These are phyloP conservation scores for Drosophila seguyi DNA, from an alignment of 1,140 invertebrate genomes.

Conservation along the genomic window DNA sequence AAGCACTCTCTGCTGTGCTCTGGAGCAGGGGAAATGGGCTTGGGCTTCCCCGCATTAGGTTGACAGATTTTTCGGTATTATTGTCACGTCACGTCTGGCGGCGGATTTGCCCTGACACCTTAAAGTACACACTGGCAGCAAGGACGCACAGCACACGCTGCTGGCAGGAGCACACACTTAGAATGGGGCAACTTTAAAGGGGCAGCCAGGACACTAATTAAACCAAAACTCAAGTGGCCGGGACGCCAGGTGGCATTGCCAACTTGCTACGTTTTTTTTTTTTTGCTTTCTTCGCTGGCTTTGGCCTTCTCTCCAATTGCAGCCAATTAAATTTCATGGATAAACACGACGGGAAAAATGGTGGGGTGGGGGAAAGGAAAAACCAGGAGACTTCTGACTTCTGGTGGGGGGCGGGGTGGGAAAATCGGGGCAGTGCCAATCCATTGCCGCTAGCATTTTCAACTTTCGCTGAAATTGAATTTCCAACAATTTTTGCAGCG, in stretches of 20 bases:
- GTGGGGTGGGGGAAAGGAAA: not conserved
- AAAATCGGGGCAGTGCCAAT: slow-evolving; percentile 11
- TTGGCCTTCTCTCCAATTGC: slow-evolving; percentile 25
- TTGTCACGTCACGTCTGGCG: slow-evolving; percentile 80
- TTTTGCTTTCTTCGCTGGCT: not conserved
- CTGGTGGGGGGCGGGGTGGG: slow-evolving; percentile 30
- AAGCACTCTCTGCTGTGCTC: slow-evolving; percentile 8
- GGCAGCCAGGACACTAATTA: slow-evolving; percentile 44
- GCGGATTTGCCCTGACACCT: slow-evolving; percentile 49
- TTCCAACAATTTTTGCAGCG: slow-evolving; percentile 71
- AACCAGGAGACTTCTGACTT: slow-evolving; percentile 39
- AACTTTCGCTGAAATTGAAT: slow-evolving; percentile 76
- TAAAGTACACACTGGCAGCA: slow-evolving; percentile 35
- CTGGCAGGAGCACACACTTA: not conserved
- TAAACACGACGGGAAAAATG: slow-evolving; percentile 50
- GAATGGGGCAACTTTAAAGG: slow-evolving; percentile 13
- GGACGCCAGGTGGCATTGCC: slow-evolving; percentile 1
- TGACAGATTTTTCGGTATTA: slow-evolving; percentile 70
- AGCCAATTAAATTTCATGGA: slow-evolving; percentile 77
- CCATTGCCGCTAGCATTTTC: slow-evolving; percentile 49
- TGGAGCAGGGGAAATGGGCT: slow-evolving; percentile 13
- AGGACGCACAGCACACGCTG: not conserved
- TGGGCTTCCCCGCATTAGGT: slow-evolving; percentile 46
- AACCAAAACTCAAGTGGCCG: slow-evolving; percentile 46
- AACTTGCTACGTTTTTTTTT: not conserved